Conservation (phyloP, 2,113 vertebrate genomes). For the Cynopterus brachyotis region DNA sequence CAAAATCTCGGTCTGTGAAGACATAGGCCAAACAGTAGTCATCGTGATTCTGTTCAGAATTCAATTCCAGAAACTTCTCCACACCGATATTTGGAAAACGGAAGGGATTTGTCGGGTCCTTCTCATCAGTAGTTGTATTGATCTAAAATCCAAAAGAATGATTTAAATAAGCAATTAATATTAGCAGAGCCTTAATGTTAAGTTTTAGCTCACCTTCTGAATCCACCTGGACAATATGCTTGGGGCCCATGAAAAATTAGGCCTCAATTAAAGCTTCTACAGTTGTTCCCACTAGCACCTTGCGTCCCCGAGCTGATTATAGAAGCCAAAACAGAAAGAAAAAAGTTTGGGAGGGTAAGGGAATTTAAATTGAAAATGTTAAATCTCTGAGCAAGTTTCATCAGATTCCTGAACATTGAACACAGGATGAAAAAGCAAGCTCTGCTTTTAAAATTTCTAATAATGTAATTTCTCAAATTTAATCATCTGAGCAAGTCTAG, state of each 20-base stretch:
- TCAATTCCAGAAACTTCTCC: conserved; percentile 98
- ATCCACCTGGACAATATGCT: not conserved
- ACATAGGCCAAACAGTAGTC: conserved; percentile 99
- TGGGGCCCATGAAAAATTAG: not conserved
- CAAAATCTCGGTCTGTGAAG: conserved; percentile 98
- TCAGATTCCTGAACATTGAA: not conserved
- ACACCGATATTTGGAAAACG: conserved; percentile 98
- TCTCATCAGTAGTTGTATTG: conserved; percentile 94
- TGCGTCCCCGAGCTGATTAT: not conserved
- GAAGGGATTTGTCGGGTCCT: conserved; percentile 95
- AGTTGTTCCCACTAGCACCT: not conserved
- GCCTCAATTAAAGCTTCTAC: not conserved
- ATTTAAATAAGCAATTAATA: conserved; percentile 9
- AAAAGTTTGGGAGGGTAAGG: not conserved
- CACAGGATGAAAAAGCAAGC: not conserved
- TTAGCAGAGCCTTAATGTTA: not conserved
- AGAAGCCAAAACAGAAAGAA: not conserved
- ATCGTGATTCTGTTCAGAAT: conserved; percentile 99
- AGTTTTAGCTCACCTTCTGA: not conserved
- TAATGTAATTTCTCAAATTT: conserved; percentile 49
- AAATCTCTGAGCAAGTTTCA: conserved; percentile 31
- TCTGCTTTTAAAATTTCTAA: not conserved
- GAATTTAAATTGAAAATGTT: not conserved
- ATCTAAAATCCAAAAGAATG: conserved; percentile 87
- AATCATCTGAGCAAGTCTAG: not conserved